Conservation (phyloP, 2,888 invertebrate species). For the Orthosia cruda region DNA sequence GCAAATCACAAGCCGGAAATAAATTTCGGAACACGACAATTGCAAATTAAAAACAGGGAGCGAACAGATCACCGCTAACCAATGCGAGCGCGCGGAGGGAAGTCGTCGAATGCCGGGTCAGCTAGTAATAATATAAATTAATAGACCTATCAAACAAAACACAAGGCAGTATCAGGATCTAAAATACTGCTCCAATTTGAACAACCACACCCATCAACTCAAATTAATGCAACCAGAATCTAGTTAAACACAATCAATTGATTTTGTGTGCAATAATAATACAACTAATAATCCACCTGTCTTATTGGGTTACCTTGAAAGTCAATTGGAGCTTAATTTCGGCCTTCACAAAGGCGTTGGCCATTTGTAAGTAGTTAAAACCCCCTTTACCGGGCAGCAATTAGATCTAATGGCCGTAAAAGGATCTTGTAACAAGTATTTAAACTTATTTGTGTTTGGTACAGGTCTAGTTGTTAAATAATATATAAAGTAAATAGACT, state of each 20-base stretch:
- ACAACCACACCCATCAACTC: constrained; percentile 17
- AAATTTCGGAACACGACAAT: too few relatives aligned
- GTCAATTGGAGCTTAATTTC: constrained; percentile 35
- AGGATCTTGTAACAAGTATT: constrained; percentile 46
- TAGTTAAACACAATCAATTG: constrained; percentile 44
- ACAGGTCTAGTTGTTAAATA: background rate
- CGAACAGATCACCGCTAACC: too few relatives aligned
- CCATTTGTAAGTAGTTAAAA: constrained; percentile 35
- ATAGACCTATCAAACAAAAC: background rate
- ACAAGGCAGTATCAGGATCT: constrained; percentile 12
- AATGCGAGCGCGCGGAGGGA: too few relatives aligned
- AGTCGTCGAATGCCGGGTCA: too few relatives aligned
- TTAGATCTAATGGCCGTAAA: constrained; percentile 63
- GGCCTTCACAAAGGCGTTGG: constrained; percentile 49
- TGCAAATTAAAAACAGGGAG: too few relatives aligned
- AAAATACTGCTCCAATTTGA: constrained; percentile 12
- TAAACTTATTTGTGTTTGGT: background rate
- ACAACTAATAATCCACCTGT: constrained; percentile 41
- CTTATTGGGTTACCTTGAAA: constrained; percentile 59
- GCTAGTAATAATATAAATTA: background rate
- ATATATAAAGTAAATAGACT: background rate
- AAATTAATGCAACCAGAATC: constrained; percentile 35
- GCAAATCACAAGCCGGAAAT: too few relatives aligned
- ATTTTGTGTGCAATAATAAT: constrained; percentile 31
- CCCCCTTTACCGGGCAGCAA: constrained; percentile 21